Evolutionary conservation across 2,797 vertebrate genomes (phyloP).

Genomic region (Sebastes iracundus): DNA sequence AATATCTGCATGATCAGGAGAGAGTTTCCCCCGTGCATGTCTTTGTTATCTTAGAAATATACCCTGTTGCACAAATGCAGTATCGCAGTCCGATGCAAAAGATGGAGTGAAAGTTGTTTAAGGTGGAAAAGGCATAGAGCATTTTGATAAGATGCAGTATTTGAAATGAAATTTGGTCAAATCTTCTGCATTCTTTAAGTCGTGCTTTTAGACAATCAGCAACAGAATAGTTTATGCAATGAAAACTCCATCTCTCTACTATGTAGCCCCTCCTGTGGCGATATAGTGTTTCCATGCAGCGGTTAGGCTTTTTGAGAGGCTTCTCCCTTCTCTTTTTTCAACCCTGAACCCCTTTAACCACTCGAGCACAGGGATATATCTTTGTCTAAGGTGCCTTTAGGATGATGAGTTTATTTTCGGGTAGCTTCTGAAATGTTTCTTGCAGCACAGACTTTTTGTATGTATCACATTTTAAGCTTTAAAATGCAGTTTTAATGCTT

Average conservation of each 20-base stretch:
- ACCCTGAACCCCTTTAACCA: conserved; percentile 41
- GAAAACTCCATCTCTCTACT: conserved; percentile 29
- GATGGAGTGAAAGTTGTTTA: neutral
- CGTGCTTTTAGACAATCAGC: conserved; percentile 64
- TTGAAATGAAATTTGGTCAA: conserved; percentile 18
- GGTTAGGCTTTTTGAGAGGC: conserved; percentile 26
- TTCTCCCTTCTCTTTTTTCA: conserved; percentile 15
- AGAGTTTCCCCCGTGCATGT: conserved; percentile 43
- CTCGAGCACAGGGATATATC: conserved; percentile 59
- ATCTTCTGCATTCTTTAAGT: conserved; percentile 35
- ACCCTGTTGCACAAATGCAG: conserved; percentile 32
- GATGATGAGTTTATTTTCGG: conserved; percentile 61
- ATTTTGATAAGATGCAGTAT: conserved; percentile 23
- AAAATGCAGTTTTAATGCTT: conserved; percentile 32
- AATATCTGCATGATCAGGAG: conserved; percentile 63
- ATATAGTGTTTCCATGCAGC: conserved; percentile 48
- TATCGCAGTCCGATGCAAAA: conserved; percentile 3
- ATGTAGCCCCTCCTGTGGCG: conserved; percentile 58
- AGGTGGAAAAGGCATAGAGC: neutral
- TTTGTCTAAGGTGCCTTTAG: conserved; percentile 82
- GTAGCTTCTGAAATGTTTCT: conserved; percentile 43
- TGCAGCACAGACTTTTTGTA: conserved; percentile 34
- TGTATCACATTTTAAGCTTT: conserved; percentile 34
- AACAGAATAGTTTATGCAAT: conserved; percentile 61
- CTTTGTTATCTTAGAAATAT: conserved; percentile 39